These are phyloP conservation scores for Dolichopus griseipennis DNA, from an alignment of 2,888 invertebrate genomes.

Conservation along the genomic window DNA sequence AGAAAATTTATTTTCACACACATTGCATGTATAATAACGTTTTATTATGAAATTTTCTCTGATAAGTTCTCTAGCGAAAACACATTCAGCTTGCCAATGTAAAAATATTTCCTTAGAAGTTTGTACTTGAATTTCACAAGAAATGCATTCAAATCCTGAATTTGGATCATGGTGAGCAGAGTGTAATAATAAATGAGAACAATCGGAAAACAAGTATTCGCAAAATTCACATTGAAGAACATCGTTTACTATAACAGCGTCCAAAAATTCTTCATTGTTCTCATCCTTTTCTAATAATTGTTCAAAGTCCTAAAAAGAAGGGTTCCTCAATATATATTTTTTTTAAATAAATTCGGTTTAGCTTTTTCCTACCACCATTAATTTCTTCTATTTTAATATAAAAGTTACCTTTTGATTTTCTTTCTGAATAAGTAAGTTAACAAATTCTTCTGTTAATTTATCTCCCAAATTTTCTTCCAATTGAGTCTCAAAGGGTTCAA, in stretches of 20 bases:
- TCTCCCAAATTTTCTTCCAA: slow-evolving; percentile 20
- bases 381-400: no score
- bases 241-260: slow-evolving; percentile 33
- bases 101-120: slow-evolving; percentile 48
- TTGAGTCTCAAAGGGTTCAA: slow-evolving; percentile 24
- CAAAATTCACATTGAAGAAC: slow-evolving; percentile 55
- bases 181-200: slow-evolving; percentile 41
- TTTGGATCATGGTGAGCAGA: slow-evolving; percentile 35
- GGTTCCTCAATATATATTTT: no score
- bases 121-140: slow-evolving; percentile 42
- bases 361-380: no score
- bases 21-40: slow-evolving; percentile 39
- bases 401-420: neutral
- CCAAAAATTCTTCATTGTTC: slow-evolving; percentile 14
- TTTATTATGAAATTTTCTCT: slow-evolving; percentile 24
- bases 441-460: neutral
- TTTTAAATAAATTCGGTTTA: no score
- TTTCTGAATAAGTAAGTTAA: neutral
- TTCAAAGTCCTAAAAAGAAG: no score
- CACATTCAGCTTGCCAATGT: slow-evolving; percentile 48
- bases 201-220: slow-evolving; percentile 49
- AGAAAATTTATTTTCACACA: slow-evolving; percentile 37
- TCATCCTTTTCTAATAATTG: no score
- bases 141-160: slow-evolving; percentile 38
- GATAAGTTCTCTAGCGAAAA: slow-evolving; percentile 31